These are phyloP conservation scores for Myotis daubentonii DNA, from an alignment of 2,797 vertebrate genomes.

Conservation along the genomic window DNA sequence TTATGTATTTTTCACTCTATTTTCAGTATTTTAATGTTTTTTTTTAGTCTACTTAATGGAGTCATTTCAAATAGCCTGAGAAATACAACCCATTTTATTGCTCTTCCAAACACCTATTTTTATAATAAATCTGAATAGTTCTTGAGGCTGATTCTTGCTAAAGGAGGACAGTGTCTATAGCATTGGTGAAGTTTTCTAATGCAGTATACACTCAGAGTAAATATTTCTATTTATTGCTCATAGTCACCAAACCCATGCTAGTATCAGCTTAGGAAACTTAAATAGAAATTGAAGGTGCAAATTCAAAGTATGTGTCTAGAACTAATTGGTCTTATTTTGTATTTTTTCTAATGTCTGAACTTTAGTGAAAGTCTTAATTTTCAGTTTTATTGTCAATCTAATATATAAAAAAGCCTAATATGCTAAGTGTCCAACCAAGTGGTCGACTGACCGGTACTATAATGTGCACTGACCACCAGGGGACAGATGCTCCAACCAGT, in stretches of 20 bases:
- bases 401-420: too few species aligned
- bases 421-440: too few species aligned
- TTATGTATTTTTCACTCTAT: conserved; percentile 16
- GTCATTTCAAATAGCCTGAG: conserved; percentile 26
- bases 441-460: too few species aligned
- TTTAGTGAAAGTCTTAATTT: conserved; percentile 27
- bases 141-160: conserved; percentile 36
- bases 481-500: too few species aligned
- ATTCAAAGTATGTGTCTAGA: conserved; percentile 18
- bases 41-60: conserved; percentile 34
- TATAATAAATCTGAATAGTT: conserved; percentile 29
- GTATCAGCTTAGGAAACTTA: conserved; percentile 28
- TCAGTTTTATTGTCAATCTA: neutral
- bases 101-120: conserved; percentile 38
- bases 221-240: neutral
- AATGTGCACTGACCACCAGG: too few species aligned
- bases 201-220: neutral
- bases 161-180: neutral
- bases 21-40: conserved; percentile 34
- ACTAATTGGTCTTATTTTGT: neutral
- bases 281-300: conserved; percentile 29
- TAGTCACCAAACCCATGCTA: neutral
- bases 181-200: conserved; percentile 30
- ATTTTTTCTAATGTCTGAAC: neutral
- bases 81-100: conserved; percentile 53